These are phyloP conservation scores for Calameuta pallipes DNA, from an alignment of 2,888 invertebrate species.

Conservation along the genomic window DNA sequence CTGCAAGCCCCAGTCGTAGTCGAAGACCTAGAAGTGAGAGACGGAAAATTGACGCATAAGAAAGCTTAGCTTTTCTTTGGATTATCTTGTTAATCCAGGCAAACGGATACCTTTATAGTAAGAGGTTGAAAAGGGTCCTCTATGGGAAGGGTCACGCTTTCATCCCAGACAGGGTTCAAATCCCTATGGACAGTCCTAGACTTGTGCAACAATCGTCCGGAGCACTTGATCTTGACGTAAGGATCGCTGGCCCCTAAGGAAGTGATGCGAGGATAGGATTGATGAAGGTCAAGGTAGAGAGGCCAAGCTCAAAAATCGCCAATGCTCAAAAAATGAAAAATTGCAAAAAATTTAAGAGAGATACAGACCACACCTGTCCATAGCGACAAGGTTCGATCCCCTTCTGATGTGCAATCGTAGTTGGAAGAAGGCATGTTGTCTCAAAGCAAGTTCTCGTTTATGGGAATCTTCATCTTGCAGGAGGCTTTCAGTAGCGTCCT, in stretches of 20 bases:
- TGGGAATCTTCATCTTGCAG: conserved; percentile 76
- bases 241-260: conserved; percentile 94
- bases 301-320: background rate
- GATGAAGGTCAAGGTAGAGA: background rate
- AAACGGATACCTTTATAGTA: conserved; percentile 76
- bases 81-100: background rate
- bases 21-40: conserved; percentile 78
- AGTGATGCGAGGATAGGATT: conserved; percentile 42
- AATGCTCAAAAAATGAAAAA: background rate
- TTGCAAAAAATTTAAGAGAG: background rate
- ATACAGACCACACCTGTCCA: conserved; percentile 90
- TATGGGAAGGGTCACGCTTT: conserved; percentile 90
- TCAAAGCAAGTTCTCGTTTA: conserved; percentile 78
- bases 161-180: conserved; percentile 98
- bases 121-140: conserved; percentile 91
- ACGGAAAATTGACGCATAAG: background rate
- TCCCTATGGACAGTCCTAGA: conserved; percentile 94
- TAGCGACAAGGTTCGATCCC: conserved; percentile 89
- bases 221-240: conserved; percentile 95
- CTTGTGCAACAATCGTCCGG: conserved; percentile 89
- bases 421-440: conserved; percentile 92
- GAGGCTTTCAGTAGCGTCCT: background rate
- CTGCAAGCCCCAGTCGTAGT: conserved; percentile 96
- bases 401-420: conserved; percentile 88
- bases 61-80: background rate